These are phyloP conservation scores for Myotis lucifugus DNA, from an alignment of 2,113 vertebrate genomes.

Conservation along the genomic window DNA sequence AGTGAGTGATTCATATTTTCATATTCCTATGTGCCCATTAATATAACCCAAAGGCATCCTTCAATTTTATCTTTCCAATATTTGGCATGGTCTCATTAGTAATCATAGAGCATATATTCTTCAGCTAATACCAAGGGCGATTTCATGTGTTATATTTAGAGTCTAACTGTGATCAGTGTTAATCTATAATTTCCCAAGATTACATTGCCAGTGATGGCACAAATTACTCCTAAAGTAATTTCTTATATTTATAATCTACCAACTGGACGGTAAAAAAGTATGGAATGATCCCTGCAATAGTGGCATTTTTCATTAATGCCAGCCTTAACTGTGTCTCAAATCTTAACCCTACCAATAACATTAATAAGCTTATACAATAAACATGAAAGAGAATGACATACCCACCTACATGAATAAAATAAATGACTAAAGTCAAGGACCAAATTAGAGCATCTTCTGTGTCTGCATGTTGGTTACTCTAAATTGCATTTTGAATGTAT, in stretches of 20 bases:
- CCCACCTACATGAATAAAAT: neutral
- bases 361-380: neutral
- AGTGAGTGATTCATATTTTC: neutral
- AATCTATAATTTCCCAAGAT: slow-evolving; percentile 31
- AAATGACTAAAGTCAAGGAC: neutral
- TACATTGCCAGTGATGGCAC: neutral
- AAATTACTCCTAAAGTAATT: neutral
- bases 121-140: neutral
- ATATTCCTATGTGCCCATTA: neutral
- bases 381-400: neutral
- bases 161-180: neutral
- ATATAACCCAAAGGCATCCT: neutral
- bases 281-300: neutral
- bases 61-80: neutral
- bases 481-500: neutral
- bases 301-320: slow-evolving; percentile 12
- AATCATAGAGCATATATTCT: neutral
- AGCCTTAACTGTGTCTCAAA: neutral
- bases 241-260: neutral
- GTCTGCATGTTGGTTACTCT: neutral
- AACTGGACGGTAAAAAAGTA: neutral
- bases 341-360: neutral
- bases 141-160: neutral
- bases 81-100: neutral
- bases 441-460: neutral